Base-by-base conservation (phyloP, 30 jellyfish, hydroid and myxozoan species). In the Nemopilema nomurai region DNA sequence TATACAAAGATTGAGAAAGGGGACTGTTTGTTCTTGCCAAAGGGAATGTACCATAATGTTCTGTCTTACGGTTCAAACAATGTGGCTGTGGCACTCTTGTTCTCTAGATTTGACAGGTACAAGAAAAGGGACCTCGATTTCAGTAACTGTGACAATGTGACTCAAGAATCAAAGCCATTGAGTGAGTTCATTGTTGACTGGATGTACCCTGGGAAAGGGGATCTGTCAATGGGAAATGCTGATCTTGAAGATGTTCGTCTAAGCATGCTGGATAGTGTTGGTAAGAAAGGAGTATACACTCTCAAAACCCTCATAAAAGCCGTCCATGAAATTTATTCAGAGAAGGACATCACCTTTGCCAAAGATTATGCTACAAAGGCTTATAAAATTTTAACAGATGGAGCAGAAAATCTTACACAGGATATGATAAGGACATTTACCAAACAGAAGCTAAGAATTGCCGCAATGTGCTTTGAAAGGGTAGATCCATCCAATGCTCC, bases 151-250 rank as follows among this genome's bases (percentile, higher is more conserved):
- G 81, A 84, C 77, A 73, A 72, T 27, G 79, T 72, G 28, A 69
- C 90, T 0, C 62, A 73, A 64, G 81, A 71, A n/a, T 84, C 71
- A 51, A 84, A 53, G 51, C 95, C 97, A 0, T 72, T 90, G 50
- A 51, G 83, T 21, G 96, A 90, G 16, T 83, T 90, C 71, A 89
- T 74, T 78, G 96, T 90, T 13, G 96, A 90, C 66, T 90, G 97
- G 97, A 75, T 85, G 89, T 90, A 90, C 65, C 90, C 96, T 21
- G 97, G 97, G 18, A 82, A 80, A 21, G 97, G 96, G 18, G 88
- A 66, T 31, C 67, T 91, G 93, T 50, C 90, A 16, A 91, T 91
- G 97, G 97, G 97, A n/a, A 85, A 91, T 80, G 84, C 93, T 21
- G 97, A 91, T 24, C 88, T 91, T 33, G 88, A 85, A 51, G 77